A percentile compares a stretch with the other conserved stretches of the same genome.
Conservation (phyloP, 2,888 invertebrate species). For the Stenolophus ochropezus region DNA sequence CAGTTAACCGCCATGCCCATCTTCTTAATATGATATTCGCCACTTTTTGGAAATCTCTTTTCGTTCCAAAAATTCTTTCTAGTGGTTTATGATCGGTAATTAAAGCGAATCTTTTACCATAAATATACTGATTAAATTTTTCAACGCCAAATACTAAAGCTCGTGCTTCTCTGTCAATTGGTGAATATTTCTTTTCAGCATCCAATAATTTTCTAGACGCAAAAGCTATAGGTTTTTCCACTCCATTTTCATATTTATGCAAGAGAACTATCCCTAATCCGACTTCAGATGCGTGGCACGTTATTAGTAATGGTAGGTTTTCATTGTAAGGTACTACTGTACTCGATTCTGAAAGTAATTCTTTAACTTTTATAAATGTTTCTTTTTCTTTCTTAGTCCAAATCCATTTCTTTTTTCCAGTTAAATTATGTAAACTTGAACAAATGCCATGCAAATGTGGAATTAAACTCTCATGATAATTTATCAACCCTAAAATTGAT, state of each 20-base stretch:
- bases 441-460: conserved; percentile 19
- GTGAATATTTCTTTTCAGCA: conserved; percentile 63
- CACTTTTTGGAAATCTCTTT: background rate
- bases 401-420: background rate
- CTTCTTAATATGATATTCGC: background rate
- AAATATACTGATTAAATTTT: conserved; percentile 33
- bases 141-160: conserved; percentile 64
- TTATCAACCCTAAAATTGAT: background rate
- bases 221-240: conserved; percentile 63
- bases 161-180: conserved; percentile 64
- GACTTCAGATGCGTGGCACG: conserved; percentile 68
- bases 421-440: background rate
- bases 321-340: conserved; percentile 2
- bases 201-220: conserved; percentile 61
- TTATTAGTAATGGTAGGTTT: conserved; percentile 14
- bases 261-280: conserved; percentile 66
- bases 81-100: too few relatives aligned
- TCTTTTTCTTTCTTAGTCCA: background rate
- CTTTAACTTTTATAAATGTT: background rate
- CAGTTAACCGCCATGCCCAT: background rate
- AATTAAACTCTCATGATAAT: conserved; percentile 22
- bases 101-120: too few relatives aligned
- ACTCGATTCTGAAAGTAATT: background rate
- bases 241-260: conserved; percentile 61
- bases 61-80: too few relatives aligned